A percentile compares a stretch with the other conserved stretches of the same genome.
These are phyloP conservation scores for Drosophila pallidifrons DNA, from an alignment of 1,140 invertebrate genomes.

Conservation along the genomic window DNA sequence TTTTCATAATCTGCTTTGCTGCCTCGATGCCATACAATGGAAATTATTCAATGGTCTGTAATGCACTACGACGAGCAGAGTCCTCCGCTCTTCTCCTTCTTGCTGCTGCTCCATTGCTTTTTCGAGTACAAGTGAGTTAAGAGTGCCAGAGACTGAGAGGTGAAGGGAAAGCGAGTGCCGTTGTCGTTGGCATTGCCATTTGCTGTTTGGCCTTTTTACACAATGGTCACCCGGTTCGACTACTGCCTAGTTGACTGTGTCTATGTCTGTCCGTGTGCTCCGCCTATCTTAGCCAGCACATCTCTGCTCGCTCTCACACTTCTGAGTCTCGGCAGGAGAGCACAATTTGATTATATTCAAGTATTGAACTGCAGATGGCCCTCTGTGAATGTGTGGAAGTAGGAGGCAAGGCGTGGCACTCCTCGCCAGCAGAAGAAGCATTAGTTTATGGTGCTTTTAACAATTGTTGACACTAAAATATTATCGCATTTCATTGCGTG, in stretches of 20 bases:
- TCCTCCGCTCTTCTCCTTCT: conserved; percentile 20
- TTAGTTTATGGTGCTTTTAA: conserved; percentile 84
- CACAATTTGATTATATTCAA: conserved; percentile 81
- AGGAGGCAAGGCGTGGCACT: neutral
- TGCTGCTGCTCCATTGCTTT: conserved; percentile 72
- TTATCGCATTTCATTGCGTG: conserved; percentile 84
- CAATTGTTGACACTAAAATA: conserved; percentile 85
- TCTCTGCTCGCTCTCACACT: conserved; percentile 23
- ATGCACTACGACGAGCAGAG: conserved; percentile 65
- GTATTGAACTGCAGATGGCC: conserved; percentile 77
- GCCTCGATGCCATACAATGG: conserved; percentile 66
- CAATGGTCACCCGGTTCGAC: conserved; percentile 75
- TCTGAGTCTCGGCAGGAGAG: conserved; percentile 42
- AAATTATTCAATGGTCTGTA: conserved; percentile 85
- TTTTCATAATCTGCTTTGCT: conserved; percentile 84
- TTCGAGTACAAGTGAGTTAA: conserved; percentile 65
- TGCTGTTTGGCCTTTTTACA: conserved; percentile 55
- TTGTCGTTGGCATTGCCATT: conserved; percentile 24
- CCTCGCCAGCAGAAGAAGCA: conserved; percentile 40
- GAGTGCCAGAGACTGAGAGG: conserved; percentile 3
- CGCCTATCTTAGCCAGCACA: conserved; percentile 67
- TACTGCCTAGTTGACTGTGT: conserved; percentile 81
- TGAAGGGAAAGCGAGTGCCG: neutral
- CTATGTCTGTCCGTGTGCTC: conserved; percentile 49
- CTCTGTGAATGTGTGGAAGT: conserved; percentile 43